Evolutionary conservation across 2,888 invertebrate genomes (phyloP), one percentile per base, ranked within the genome.

Genomic region (Synergus laeviventris): DNA sequence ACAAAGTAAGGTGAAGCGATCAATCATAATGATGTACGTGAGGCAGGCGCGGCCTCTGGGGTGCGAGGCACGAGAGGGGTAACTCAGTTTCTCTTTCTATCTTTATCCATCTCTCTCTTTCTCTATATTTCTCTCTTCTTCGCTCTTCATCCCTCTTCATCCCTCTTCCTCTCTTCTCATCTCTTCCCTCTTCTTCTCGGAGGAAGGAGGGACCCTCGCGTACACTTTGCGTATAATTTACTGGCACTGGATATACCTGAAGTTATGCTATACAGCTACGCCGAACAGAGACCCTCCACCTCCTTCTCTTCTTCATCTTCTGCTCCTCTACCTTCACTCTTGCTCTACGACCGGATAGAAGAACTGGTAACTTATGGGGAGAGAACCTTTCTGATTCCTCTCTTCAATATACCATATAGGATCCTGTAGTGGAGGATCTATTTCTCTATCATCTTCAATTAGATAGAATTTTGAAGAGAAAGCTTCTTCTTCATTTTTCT

Each of bases 21-120:
- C 91, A 91, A 91, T 91, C 91, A 91, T 91, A 90, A 91, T 91
- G 91, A 91, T 91, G 91, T 90, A 91, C 91, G 91, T 89, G 89
- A 88, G 89, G 89, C 91, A 90, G 89, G 87, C 87, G 89, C 88
- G 87, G 88, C 87, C 80, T 78, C 81, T 78, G 77, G 78, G 79
- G 79, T 75, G 80, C 77, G 73, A 73, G 75, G 61, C 54, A 75
- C 73, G 70, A 76, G 77, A 74, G 76, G 18, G 75, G 70, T 78
- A 78, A 59, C 78, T 76, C 77, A 59, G 74, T 76, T 75, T 78
- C 76, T 77, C 77, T 78, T 75, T 45, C 38, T 61, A 16, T 79
- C 76, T 81, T 76, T 79, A 74, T 81, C 78, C 76, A 78, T 81
- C 77, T 79, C 79, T 80, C 79, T 80, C 78, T 80, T 18, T 61